phyloP scores from a whole-genome alignment of 2,888 invertebrate species.

The Nineta flava region DNA sequence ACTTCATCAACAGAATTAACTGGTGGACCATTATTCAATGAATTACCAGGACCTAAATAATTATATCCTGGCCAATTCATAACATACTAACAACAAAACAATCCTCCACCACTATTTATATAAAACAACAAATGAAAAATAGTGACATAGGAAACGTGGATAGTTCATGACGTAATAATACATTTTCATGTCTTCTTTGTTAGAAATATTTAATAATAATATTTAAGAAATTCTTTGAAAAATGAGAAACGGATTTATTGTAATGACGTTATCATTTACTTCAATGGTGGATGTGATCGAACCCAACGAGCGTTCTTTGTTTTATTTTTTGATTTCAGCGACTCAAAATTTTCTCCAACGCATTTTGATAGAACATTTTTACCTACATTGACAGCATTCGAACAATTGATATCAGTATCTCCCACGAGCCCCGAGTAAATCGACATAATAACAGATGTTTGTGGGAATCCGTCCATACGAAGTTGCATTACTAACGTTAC shows the following conservation, averaged over 20 bases:
- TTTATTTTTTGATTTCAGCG: not conserved
- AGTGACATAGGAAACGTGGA: not conserved
- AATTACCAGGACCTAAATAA: not conserved
- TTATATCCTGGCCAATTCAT: not conserved
- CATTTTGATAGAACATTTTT: not conserved
- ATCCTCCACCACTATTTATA: no score
- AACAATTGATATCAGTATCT: not conserved
- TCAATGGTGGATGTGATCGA: not conserved
- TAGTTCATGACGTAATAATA: not conserved
- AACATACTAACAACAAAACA: no score
- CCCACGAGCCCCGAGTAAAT: not conserved
- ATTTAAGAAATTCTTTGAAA: not conserved
- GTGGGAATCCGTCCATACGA: constrained; percentile 6
- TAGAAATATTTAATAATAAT: not conserved
- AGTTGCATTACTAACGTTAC: not conserved
- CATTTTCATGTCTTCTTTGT: not conserved
- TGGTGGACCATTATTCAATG: not conserved
- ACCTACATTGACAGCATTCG: not conserved
- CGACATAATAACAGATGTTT: not conserved
- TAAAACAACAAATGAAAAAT: no score
- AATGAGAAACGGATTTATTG: not conserved
- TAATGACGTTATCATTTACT: not conserved
- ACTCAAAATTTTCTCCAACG: not conserved
- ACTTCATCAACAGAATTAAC: not conserved
- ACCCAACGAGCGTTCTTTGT: not conserved